Base-by-base conservation (phyloP, 2,888 invertebrate genomes). In the Lepeophtheirus nordmannii region DNA sequence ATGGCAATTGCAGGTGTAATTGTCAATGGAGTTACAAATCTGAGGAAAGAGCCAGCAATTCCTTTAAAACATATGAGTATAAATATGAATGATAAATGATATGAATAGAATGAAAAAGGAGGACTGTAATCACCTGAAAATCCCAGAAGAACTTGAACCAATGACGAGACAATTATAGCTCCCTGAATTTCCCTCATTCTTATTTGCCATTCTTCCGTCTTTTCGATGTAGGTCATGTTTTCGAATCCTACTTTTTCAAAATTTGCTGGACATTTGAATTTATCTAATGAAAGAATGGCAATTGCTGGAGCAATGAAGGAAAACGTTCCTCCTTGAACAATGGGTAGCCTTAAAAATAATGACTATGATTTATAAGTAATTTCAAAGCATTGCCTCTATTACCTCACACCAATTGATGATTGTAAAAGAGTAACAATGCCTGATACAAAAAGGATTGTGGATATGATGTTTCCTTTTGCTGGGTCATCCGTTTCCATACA, bases 1-100 rank as follows among this genome's bases (percentile, higher is more conserved):
- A 90, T 76, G 0, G 87, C 82, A 10, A 90, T 87, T 0, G 89
- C 88, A 0, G 89, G 89, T 0, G 84, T 85, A 64, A 90, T 87
- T 0, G 88, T 86, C 68, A 90, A 75, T 0, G 90, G 90, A 0
- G 89, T 88, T 64, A 90, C 85, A 72, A 81, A 85, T 61, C 81
- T 82, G 1, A 90, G 76, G 65, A 89, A 73, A 23, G 84, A 79
- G 0, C 89, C 89, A 67, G 89, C 82, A 12, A 88, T 76, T 1
- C 90, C 89, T 73, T 46, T 46, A 46, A 46, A 46, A 46, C 8
- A 17, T 46, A 46, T 2, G 53, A 2, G n/a, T 5, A 30, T 30
- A 2, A 30, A 30, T 30, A 30, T 2, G 53, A 46, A n/a, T 41
- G 53, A 46, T 17, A 46, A 46, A 46, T n/a, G 17, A 17, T 46